Evolutionary conservation across 2,113 vertebrate genomes (phyloP), one percentile per base, ranked within the genome.

Genomic region (Crotalus horridus): DNA sequence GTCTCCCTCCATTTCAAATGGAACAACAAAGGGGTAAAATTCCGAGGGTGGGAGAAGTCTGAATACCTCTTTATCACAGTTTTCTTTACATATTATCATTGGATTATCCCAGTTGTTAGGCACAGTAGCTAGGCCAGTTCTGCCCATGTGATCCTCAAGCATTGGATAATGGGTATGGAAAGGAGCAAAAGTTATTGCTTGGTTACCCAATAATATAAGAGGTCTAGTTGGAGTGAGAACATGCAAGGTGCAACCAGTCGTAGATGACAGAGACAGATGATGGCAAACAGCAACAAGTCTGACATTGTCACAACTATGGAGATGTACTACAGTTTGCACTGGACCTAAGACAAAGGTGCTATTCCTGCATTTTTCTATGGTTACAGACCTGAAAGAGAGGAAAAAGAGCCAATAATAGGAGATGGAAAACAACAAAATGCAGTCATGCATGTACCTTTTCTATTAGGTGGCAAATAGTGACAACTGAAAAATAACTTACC

Each of bases 101-200:
- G 99, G 99, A 56, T 94, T 97, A 92, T 99, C 98, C 99, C 99
- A 99, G 95, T 94, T 93, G 93, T 99, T 99, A 1, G 99, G 99
- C 91, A 99, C 97, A 0, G 99, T 99, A 3, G 99, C 99, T 88
- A 99, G 97, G 24, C 99, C 99, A 20, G 98, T 98, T 9, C 97
- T 98, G 94, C 98, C 99, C 99, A 99, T 99, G 94, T 99, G 98
- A 87, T 99, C 99, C 95, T 99, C 99, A 81, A 99, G 97, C 97
- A 98, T 98, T 9, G 99, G 99, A 85, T 99, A 99, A 92, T 99
- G 97, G 0, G 98, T 99, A 95, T 99, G 99, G 97, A 98, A 99
- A 61, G 99, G 99, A 39, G 98, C 99, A 93, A 99, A 97, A 24
- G 98, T 99, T 59, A 98, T 96, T 5, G 95, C 97, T 15, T 95